Evolutionary conservation across 1,140 invertebrate genomes (phyloP), one percentile per base, ranked within the genome.

Genomic region (Teleopsis dalmanni): DNA sequence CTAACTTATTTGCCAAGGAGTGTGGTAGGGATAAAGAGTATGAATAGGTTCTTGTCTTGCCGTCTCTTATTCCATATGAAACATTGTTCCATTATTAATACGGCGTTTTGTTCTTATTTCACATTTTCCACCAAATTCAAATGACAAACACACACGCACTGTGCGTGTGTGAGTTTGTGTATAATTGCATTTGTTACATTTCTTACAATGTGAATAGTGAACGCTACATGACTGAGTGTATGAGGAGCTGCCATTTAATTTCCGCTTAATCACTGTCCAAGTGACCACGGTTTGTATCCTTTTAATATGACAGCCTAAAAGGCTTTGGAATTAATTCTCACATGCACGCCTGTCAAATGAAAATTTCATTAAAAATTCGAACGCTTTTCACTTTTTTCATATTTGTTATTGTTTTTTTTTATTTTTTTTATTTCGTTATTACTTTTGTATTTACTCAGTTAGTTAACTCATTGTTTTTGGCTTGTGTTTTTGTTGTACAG

Each of bases 191-290:
- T n/a, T n/a, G n/a, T n/a, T n/a, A n/a, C n/a, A n/a, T n/a, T n/a
- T n/a, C n/a, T n/a, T n/a, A n/a, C n/a, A n/a, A n/a, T n/a, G n/a
- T n/a, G n/a, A n/a, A n/a, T n/a, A n/a, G n/a, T n/a, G n/a, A n/a
- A n/a, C n/a, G n/a, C n/a, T n/a, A n/a, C n/a, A n/a, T n/a, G n/a
- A n/a, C n/a, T n/a, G n/a, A n/a, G n/a, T n/a, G n/a, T n/a, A 31
- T 7, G 41, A 3, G 7, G 13, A 8, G n/a, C 59, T 59, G 57
- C 54, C 62, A 60, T 62, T 65, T 65, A 65, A 62, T 65, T 65
- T 59, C 52, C 60, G 60, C 62, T 65, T 65, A 65, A 65, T 65
- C 62, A 65, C 58, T 65, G 62, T 65, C 62, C 29, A 18, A 40
- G 23, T n/a, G 9, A 37, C 38, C 13, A 6, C 38, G 35, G 33